A percentile compares a stretch with the other conserved stretches of the same genome.
These are phyloP conservation scores for Albula glossodonta DNA, from an alignment of 2,113 vertebrate species.

Conservation along the genomic window DNA sequence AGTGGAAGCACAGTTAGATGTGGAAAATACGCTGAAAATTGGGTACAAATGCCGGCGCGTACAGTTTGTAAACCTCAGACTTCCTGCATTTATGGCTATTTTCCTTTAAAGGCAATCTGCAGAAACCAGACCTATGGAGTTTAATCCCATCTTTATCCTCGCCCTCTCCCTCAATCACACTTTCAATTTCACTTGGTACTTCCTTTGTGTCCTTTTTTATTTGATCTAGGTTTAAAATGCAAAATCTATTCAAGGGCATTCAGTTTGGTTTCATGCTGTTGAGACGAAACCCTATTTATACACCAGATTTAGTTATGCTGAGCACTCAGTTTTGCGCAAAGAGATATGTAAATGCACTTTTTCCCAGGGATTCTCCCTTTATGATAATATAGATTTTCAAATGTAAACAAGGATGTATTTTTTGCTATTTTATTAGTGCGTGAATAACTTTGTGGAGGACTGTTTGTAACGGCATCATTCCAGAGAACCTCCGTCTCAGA, in stretches of 20 bases:
- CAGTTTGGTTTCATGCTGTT: constrained; percentile 65
- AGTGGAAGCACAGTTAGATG: constrained; percentile 70
- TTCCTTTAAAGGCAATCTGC: constrained; percentile 76
- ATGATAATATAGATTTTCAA: constrained; percentile 66
- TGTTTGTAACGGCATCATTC: constrained; percentile 25
- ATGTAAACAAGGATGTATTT: constrained; percentile 69
- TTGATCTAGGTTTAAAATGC: constrained; percentile 80
- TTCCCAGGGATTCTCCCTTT: constrained; percentile 62
- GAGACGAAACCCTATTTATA: constrained; percentile 67
- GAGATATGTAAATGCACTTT: constrained; percentile 53
- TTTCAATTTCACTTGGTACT: constrained; percentile 77
- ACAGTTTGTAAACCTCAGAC: constrained; percentile 70
- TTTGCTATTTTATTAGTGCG: constrained; percentile 64
- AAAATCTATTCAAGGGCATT: constrained; percentile 74
- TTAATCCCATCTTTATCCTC: constrained; percentile 80
- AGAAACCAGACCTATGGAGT: constrained; percentile 77
- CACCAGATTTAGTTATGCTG: constrained; percentile 68
- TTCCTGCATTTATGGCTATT: constrained; percentile 78
- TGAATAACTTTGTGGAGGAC: constrained; percentile 51
- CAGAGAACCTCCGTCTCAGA: constrained; percentile 1
- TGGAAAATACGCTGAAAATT: constrained; percentile 65
- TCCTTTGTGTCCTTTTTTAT: constrained; percentile 78
- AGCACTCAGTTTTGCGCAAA: constrained; percentile 49
- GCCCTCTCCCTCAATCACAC: constrained; percentile 76
- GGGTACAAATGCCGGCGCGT: constrained; percentile 56